Base-by-base conservation (phyloP, 2,113 vertebrate genomes). In the Myocastor coypus region DNA sequence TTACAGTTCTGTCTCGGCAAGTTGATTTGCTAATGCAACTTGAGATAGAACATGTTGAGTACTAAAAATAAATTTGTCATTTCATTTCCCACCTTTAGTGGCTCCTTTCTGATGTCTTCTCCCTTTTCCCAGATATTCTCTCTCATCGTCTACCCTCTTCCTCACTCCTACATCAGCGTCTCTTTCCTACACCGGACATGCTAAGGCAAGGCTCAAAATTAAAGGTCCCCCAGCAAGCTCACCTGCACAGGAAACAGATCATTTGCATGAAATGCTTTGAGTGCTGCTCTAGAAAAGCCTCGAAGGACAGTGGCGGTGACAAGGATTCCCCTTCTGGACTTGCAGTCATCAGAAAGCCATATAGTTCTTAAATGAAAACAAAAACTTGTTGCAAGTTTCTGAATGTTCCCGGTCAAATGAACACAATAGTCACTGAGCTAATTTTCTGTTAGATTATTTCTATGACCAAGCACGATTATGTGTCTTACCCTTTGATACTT, bases 361-460 rank as follows among this genome's bases (percentile, higher is more conserved):
- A 1, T 3, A 30, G 37, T 83, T 2, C 78, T 64, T 52, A 73
- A 46, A 55, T 71, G 59, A 89, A 81, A 19, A 71, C 20, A 61
- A 61, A 68, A 59, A 42, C 3, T 22, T n/a, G n/a, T 26, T 59
- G 32, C 66, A 85, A 73, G 4, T 50, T 68, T 66, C n/a, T 77
- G 40, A 19, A 20, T 92, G 87, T 61, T 92, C 64, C 16, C 52
- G 55, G 26, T n/a, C 4, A 94, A 69, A 2, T 69, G 40, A 89
- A 64, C 22, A 16, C 68, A 83, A 81, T 40, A 59, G 11, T 90
- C 8, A 34, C 46, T 66, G 52, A 85, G 5, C 9, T 92, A 96
- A 94, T 42, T 95, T 93, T 91, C 52, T 86, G 5, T 66, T 83
- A 68, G 91, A 19, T n/a, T 77, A 40, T 87, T 96, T 92, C n/a